Evolutionary conservation across 2,797 vertebrate genomes (phyloP), one percentile per base, ranked within the genome.

Genomic region (Melanotaenia boesemani): DNA sequence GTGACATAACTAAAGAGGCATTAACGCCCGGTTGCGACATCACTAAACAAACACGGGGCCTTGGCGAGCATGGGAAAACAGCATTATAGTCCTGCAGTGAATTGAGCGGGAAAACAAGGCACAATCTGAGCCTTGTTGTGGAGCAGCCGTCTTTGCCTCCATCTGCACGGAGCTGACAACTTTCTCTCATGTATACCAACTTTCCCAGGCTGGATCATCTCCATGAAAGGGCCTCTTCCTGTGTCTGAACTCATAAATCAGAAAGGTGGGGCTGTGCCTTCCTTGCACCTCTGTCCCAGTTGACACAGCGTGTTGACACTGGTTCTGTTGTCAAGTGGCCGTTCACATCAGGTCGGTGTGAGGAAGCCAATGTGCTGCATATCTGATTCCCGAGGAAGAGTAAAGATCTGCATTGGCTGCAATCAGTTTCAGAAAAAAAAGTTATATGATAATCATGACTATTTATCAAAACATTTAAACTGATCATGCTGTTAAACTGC

Each of bases 1-100:
- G 86, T 84, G 90, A 92, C 91, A 93, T 90, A 90, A 93, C 93
- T 93, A 92, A 91, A 91, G 89, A 93, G 87, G 81, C 89, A 94
- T 93, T 94, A 93, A 92, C 91, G 68, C 63, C 79, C 77, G 76
- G 81, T 89, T 86, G 91, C 9, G 70, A 94, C 86, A 87, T 75
- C 57, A 34, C 90, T 90, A 78, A 93, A 89, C 88, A 93, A 93
- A 92, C 67, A 22, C 20, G 37, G 50, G 86, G 81, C 86, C 87
- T 87, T 72, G 80, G 87, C 32, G 80, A 90, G 89, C 93, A 90
- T 93, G 92, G 91, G 93, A 94, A 93, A 90, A 82, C 74, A 72
- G 85, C 91, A 87, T 93, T 88, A 90, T 80, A 81, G 86, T 69
- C 79, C 74, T 44, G 70, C 62, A 60, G 87, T 70, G 82, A 93